Evolutionary conservation across 2,888 invertebrate genomes (phyloP).

Genomic region (Melinaea marsaeus): DNA sequence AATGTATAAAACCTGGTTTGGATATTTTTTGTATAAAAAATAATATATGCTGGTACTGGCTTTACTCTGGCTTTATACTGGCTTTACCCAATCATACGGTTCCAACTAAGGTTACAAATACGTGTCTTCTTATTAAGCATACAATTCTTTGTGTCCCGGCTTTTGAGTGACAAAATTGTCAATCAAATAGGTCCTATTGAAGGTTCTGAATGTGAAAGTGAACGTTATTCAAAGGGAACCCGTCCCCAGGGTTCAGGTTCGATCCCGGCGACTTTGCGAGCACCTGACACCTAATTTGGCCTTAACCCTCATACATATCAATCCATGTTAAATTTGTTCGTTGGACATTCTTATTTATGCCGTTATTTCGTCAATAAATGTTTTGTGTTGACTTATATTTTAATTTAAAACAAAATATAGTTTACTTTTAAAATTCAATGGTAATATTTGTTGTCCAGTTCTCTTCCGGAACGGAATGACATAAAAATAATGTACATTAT

Average conservation of each 20-base stretch:
- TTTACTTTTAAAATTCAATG: background rate
- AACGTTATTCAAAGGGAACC: conserved; percentile 38
- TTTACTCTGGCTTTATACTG: too few relatives aligned
- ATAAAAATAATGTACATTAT: background rate
- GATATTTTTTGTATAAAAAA: too few relatives aligned
- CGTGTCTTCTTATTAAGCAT: background rate
- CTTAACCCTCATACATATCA: conserved; percentile 61
- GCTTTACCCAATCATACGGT: too few relatives aligned
- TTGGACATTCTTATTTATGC: conserved; percentile 7
- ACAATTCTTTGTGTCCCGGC: background rate
- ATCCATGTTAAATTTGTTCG: conserved; percentile 46
- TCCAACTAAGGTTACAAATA: background rate
- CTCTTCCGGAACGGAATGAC: background rate
- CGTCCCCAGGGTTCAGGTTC: conserved; percentile 42
- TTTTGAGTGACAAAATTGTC: conserved; percentile 18
- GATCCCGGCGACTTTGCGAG: conserved; percentile 39
- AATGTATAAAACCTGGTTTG: too few relatives aligned
- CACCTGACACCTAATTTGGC: conserved; percentile 60
- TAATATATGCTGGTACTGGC: too few relatives aligned
- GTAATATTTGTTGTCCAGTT: background rate
- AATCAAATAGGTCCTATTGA: conserved; percentile 17
- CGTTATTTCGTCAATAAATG: conserved; percentile 1
- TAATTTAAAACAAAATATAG: background rate
- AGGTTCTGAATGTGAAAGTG: conserved; percentile 8
- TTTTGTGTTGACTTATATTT: background rate